Conservation (phyloP, 2,888 invertebrate species). For the Tenthredo livida region DNA sequence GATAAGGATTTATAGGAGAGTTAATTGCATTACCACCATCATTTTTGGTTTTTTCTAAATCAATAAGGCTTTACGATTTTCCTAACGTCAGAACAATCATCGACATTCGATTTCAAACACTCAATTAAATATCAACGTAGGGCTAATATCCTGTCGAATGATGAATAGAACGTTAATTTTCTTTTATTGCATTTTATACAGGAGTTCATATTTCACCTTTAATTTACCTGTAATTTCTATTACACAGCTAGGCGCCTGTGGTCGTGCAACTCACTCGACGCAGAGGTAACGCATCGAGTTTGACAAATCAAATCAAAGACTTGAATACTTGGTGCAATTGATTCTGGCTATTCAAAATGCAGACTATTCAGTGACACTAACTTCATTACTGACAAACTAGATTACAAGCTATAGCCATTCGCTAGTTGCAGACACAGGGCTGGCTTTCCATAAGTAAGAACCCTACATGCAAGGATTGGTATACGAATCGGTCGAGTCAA, state of each 20-base stretch:
- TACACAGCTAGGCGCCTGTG: not conserved
- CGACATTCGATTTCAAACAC: too few species aligned
- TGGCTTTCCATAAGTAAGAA: not conserved
- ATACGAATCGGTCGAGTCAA: not conserved
- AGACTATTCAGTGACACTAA: conserved; percentile 37
- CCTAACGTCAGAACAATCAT: too few species aligned
- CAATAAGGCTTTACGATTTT: too few species aligned
- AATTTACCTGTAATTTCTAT: not conserved
- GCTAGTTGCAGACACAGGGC: conserved; percentile 17
- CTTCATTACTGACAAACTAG: not conserved
- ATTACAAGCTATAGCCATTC: conserved; percentile 7
- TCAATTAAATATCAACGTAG: too few species aligned
- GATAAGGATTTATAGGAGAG: too few species aligned
- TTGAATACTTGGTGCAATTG: conserved; percentile 17
- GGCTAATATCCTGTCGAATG: not conserved
- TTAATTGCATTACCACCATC: too few species aligned
- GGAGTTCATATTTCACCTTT: not conserved
- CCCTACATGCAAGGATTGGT: not conserved
- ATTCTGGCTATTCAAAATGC: conserved; percentile 10
- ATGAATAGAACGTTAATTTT: not conserved
- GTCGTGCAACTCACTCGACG: conserved; percentile 20
- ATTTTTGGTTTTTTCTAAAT: too few species aligned
- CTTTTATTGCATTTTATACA: not conserved
- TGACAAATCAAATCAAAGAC: conserved; percentile 28
- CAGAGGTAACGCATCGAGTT: conserved; percentile 9